A percentile compares a stretch with the other conserved stretches of the same genome.
Conservation (phyloP, 2,797 vertebrate genomes). For the Callimico goeldii region DNA sequence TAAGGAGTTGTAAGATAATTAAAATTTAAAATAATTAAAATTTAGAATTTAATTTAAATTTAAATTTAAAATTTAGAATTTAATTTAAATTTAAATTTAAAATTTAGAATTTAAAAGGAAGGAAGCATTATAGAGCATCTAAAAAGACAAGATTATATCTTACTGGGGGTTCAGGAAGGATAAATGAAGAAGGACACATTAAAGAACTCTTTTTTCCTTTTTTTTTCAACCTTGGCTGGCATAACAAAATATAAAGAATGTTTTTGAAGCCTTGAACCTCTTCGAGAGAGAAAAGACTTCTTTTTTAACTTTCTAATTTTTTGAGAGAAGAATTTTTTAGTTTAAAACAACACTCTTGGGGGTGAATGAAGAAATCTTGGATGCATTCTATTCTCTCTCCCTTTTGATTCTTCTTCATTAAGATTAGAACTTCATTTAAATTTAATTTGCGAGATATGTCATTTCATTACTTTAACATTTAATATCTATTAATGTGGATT, state of each 20-base stretch:
- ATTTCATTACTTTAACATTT: slow-evolving; percentile 34
- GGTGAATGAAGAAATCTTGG: background rate
- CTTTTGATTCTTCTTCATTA: background rate
- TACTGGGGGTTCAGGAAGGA: background rate
- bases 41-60: no score
- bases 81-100: no score
- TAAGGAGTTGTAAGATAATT: background rate
- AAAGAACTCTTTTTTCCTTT: background rate
- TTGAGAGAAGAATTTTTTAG: background rate
- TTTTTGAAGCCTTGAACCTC: background rate
- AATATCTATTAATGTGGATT: background rate
- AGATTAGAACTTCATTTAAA: slow-evolving; percentile 34
- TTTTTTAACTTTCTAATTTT: background rate
- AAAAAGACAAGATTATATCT: background rate
- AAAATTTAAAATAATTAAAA: background rate
- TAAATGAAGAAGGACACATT: background rate
- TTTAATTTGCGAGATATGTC: background rate
- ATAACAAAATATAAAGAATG: background rate
- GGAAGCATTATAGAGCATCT: background rate
- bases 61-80: background rate
- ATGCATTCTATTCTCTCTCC: background rate
- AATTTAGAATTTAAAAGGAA: background rate
- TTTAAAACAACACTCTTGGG: background rate
- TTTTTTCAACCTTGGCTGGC: no score
- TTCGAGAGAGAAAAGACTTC: background rate